These are phyloP conservation scores for Nyctereutes procyonoides DNA, from an alignment of 2,113 vertebrate species.

Conservation along the genomic window DNA sequence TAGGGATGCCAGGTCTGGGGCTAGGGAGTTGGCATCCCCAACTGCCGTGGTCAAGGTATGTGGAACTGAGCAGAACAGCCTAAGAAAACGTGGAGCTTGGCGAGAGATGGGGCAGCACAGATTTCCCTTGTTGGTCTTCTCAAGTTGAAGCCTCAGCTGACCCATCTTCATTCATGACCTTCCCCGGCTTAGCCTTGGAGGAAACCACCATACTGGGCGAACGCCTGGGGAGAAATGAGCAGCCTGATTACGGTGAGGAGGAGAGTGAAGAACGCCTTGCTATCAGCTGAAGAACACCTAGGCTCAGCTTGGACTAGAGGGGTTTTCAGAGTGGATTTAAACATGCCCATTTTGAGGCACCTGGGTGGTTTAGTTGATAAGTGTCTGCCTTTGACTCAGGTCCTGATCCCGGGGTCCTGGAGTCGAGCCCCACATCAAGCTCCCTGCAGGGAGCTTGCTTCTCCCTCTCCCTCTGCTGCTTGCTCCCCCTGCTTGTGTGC, in stretches of 20 bases:
- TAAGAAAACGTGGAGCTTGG: background rate
- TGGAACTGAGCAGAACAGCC: background rate
- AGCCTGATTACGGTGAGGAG: background rate
- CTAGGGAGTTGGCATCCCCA: background rate
- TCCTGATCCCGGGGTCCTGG: too few species aligned
- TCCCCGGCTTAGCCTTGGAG: background rate
- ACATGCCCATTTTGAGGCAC: background rate
- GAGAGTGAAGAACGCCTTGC: rapidly evolving
- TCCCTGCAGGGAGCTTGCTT: too few species aligned
- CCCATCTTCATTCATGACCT: background rate
- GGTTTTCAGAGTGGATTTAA: background rate
- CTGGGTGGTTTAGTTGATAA: too few species aligned
- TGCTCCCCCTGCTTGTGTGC: too few species aligned
- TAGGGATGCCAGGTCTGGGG: background rate
- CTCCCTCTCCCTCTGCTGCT: too few species aligned
- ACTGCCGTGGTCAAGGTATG: too few species aligned
- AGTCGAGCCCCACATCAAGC: too few species aligned
- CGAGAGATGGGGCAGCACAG: background rate
- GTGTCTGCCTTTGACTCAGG: too few species aligned
- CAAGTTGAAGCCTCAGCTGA: background rate
- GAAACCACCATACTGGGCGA: background rate
- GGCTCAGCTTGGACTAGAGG: background rate
- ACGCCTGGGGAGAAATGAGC: background rate
- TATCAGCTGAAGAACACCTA: background rate
- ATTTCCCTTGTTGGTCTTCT: background rate